Conservation (phyloP, 2,797 vertebrate genomes). For the Macrochelys suwanniensis region DNA sequence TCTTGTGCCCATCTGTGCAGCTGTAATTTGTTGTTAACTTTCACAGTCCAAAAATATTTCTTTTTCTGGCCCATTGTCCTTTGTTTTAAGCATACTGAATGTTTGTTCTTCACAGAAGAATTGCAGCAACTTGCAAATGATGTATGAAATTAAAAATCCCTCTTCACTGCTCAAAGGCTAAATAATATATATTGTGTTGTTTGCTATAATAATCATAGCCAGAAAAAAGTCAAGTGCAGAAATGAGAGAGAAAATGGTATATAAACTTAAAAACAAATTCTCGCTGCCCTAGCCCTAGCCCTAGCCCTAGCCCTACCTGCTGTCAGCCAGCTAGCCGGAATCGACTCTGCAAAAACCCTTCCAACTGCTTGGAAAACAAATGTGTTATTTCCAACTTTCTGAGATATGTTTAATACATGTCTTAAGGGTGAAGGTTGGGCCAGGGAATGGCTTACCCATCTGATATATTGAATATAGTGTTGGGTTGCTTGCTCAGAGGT, state of each 20-base stretch:
- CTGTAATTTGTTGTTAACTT: neutral
- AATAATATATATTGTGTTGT: neutral
- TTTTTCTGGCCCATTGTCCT: neutral
- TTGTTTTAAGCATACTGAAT: neutral
- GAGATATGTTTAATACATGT: neutral
- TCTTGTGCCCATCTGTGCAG: neutral
- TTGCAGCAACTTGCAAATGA: neutral
- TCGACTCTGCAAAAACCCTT: neutral
- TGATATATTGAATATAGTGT: neutral
- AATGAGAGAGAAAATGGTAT: neutral
- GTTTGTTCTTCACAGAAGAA: neutral
- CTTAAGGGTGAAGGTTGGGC: neutral
- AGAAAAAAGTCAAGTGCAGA: neutral
- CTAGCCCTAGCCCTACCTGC: neutral
- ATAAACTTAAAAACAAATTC: neutral
- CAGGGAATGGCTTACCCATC: neutral
- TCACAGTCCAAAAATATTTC: neutral
- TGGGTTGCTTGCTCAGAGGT: neutral
- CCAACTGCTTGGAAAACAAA: neutral
- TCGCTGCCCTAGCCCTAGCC: rapidly evolving
- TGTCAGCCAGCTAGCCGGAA: neutral
- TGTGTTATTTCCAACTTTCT: neutral
- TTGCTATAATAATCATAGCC: neutral
- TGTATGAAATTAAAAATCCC: neutral
- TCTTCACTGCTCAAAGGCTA: neutral